phyloP scores from a whole-genome alignment of 2,113 vertebrate genomes.

The Elaphurus davidianus region DNA sequence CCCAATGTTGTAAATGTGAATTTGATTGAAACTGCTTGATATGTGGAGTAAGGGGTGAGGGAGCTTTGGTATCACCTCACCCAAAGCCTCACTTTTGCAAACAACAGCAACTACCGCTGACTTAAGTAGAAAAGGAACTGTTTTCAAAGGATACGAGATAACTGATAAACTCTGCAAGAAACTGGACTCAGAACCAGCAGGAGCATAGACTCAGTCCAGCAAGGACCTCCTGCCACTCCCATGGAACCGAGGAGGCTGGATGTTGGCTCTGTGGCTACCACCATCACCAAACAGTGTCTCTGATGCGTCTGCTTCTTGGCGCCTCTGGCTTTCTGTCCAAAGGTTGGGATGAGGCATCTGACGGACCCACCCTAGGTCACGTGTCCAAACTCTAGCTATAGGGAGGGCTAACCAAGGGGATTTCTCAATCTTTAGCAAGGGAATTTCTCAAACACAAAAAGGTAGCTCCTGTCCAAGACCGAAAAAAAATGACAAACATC shows the following conservation, averaged over 20 bases:
- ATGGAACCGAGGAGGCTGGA: rapidly evolving
- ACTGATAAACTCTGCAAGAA: no score
- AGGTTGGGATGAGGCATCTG: neutral
- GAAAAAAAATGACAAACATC: neutral
- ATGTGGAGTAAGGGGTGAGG: neutral
- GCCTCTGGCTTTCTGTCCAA: neutral
- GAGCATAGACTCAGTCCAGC: rapidly evolving
- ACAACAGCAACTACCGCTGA: neutral
- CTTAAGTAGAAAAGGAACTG: neutral
- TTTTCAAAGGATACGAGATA: neutral
- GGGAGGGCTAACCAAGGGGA: neutral
- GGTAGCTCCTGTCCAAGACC: neutral
- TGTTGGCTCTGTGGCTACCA: rapidly evolving
- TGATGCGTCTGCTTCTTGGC: neutral
- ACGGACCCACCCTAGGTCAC: neutral
- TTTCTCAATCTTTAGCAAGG: neutral
- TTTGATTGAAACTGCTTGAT: neutral
- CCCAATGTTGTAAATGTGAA: slow-evolving; percentile 61
- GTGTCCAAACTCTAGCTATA: neutral
- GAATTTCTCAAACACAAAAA: neutral
- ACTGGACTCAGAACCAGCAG: neutral
- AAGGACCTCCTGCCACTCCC: neutral
- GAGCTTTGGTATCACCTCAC: neutral
- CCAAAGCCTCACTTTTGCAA: neutral
- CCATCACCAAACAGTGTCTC: rapidly evolving